These are phyloP conservation scores for Muschampia plurimacula DNA, from an alignment of 2,888 invertebrate species.

Conservation along the genomic window DNA sequence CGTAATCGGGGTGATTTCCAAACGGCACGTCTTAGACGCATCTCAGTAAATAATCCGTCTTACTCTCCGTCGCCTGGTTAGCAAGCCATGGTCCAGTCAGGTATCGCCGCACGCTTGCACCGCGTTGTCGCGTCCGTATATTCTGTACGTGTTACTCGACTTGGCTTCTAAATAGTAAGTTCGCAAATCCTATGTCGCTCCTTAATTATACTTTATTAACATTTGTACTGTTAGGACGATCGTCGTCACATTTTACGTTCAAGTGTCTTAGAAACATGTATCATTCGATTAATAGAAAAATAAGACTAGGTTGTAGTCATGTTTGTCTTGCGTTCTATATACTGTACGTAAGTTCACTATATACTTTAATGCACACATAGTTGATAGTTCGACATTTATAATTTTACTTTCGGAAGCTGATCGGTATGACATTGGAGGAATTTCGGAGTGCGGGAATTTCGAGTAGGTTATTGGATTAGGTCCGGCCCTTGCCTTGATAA, in stretches of 20 bases:
- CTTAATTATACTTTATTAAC: conserved; percentile 67
- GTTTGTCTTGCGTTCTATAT: conserved; percentile 75
- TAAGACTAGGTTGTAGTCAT: conserved; percentile 79
- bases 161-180: conserved; percentile 78
- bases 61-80: conserved; percentile 79
- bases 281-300: conserved; percentile 74
- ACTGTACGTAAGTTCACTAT: conserved; percentile 80
- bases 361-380: conserved; percentile 81
- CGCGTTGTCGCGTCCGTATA: conserved; percentile 73
- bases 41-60: conserved; percentile 82
- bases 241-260: conserved; percentile 60
- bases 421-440: conserved; percentile 75
- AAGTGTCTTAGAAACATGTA: conserved; percentile 71
- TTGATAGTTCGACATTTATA: conserved; percentile 71
- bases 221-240: conserved; percentile 73
- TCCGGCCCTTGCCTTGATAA: conserved; percentile 57
- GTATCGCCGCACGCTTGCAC: conserved; percentile 60
- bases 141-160: conserved; percentile 75
- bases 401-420: conserved; percentile 77
- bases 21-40: conserved; percentile 83
- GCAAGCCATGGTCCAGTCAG: conserved; percentile 59
- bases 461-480: conserved; percentile 62
- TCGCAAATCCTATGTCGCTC: conserved; percentile 73
- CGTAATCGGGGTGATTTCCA: conserved; percentile 67
- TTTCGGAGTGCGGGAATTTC: conserved; percentile 72